Evolutionary conservation across 2,113 vertebrate genomes (phyloP).

Genomic region (Pandion haliaetus): DNA sequence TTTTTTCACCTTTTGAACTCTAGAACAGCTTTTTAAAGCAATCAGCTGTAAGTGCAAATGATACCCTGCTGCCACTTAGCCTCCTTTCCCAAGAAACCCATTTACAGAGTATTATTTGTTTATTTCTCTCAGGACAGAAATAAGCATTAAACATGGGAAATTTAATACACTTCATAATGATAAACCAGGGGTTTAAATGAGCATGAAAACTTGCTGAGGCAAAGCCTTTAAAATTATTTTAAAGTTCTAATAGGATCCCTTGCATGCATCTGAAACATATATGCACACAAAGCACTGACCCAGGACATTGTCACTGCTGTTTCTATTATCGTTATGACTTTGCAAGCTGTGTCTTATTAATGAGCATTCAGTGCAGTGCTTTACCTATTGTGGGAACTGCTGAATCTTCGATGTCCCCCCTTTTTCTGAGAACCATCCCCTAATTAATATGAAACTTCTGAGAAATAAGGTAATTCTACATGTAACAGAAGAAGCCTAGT

Average conservation of each 20-base stretch:
- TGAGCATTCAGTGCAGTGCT: conserved; percentile 36
- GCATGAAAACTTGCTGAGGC: conserved; percentile 53
- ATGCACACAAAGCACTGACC: conserved; percentile 44
- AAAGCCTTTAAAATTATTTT: conserved; percentile 49
- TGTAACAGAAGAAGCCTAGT: not conserved
- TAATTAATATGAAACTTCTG: conserved; percentile 7
- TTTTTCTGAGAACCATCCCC: not conserved
- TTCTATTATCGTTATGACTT: conserved; percentile 60
- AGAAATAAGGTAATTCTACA: not conserved
- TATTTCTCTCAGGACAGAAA: conserved; percentile 60
- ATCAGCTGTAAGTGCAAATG: not conserved
- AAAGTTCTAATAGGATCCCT: conserved; percentile 55
- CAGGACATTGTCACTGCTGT: conserved; percentile 22
- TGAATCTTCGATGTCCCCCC: not conserved
- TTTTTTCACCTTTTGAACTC: conserved; percentile 31
- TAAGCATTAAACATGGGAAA: conserved; percentile 35
- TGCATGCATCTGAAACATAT: conserved; percentile 19
- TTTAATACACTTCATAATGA: conserved; percentile 38
- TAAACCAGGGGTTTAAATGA: conserved; percentile 58
- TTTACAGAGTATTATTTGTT: conserved; percentile 38
- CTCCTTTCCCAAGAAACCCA: conserved; percentile 33
- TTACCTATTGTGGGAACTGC: conserved; percentile 3
- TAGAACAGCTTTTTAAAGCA: not conserved
- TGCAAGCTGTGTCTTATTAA: conserved; percentile 47
- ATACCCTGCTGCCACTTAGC: not conserved